phyloP scores from a whole-genome alignment of 2,888 invertebrate species.

The Erpobdella octoculata region DNA sequence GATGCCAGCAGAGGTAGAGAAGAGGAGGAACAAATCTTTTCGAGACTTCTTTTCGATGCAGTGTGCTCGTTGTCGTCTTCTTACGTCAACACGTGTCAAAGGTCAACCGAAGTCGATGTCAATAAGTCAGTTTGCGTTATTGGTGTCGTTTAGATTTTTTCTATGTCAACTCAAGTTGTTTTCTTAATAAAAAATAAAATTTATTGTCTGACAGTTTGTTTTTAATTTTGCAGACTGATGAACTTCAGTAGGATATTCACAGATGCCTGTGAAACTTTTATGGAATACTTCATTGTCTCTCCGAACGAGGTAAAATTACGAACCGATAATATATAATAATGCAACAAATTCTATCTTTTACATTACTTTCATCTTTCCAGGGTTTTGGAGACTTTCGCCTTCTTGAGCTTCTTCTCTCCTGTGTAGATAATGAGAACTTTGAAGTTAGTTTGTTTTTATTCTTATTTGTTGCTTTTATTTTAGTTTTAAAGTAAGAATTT shows the following conservation, averaged over 20 bases:
- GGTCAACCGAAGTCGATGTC: conserved; percentile 69
- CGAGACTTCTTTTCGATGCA: conserved; percentile 71
- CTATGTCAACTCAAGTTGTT: not conserved
- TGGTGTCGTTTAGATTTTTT: not conserved
- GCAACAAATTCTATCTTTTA: too few relatives aligned
- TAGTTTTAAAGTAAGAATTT: not conserved
- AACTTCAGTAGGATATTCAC: conserved; percentile 92
- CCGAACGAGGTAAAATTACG: conserved; percentile 44
- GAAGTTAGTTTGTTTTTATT: not conserved
- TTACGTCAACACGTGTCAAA: conserved; percentile 84
- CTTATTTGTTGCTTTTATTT: not conserved
- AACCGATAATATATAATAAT: not conserved
- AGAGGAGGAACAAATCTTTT: conserved; percentile 63
- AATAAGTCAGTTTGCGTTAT: conserved; percentile 41
- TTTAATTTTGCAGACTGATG: conserved; percentile 59
- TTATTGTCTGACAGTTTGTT: not conserved
- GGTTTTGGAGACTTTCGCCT: not conserved
- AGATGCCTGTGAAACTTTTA: conserved; percentile 80
- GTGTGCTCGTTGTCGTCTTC: conserved; percentile 72
- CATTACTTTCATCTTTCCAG: too few relatives aligned
- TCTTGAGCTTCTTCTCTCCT: not conserved
- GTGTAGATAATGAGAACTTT: not conserved
- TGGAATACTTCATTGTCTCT: conserved; percentile 66
- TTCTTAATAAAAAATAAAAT: not conserved
- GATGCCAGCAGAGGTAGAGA: conserved; percentile 44